A percentile compares a stretch with the other conserved stretches of the same genome.
Conservation (phyloP, 2,888 invertebrate species). For the Parochlus steinenii region DNA sequence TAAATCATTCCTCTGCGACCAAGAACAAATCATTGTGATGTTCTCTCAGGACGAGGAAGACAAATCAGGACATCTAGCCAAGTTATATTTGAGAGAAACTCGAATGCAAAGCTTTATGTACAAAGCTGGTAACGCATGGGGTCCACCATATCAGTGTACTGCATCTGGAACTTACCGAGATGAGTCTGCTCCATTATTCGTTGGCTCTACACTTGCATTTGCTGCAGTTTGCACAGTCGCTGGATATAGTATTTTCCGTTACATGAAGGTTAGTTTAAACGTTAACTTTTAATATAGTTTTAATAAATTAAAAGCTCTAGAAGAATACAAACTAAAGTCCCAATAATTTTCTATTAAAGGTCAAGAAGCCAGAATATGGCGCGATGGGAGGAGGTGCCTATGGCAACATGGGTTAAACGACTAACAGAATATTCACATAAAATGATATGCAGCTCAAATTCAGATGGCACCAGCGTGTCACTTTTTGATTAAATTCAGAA, state of each 20-base stretch:
- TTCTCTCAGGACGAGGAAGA: slow-evolving; percentile 33
- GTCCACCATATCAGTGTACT: slow-evolving; percentile 29
- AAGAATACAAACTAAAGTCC: not conserved
- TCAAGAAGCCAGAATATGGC: slow-evolving; percentile 82
- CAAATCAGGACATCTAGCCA: slow-evolving; percentile 38
- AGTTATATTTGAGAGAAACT: slow-evolving; percentile 47
- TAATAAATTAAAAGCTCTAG: slow-evolving; percentile 1
- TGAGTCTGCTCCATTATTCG: slow-evolving; percentile 69
- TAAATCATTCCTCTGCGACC: slow-evolving; percentile 61
- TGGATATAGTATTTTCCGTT: slow-evolving; percentile 56
- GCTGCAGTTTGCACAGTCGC: slow-evolving; percentile 65
- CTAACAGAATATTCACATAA: too few species aligned
- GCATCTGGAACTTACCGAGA: slow-evolving; percentile 44
- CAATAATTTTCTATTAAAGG: slow-evolving; percentile 39
- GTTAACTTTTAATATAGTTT: not conserved
- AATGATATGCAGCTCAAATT: too few species aligned
- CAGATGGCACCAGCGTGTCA: too few species aligned
- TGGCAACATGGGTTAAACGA: too few species aligned
- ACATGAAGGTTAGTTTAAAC: slow-evolving; percentile 12
- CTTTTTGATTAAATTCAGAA: too few species aligned
- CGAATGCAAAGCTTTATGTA: slow-evolving; percentile 80
- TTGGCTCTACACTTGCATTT: slow-evolving; percentile 69
- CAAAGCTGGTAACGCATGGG: slow-evolving; percentile 49
- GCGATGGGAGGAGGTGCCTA: too few species aligned
- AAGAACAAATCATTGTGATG: slow-evolving; percentile 49